These are phyloP conservation scores for Colletes collaris DNA, from an alignment of 2,888 invertebrate genomes.

Conservation along the genomic window DNA sequence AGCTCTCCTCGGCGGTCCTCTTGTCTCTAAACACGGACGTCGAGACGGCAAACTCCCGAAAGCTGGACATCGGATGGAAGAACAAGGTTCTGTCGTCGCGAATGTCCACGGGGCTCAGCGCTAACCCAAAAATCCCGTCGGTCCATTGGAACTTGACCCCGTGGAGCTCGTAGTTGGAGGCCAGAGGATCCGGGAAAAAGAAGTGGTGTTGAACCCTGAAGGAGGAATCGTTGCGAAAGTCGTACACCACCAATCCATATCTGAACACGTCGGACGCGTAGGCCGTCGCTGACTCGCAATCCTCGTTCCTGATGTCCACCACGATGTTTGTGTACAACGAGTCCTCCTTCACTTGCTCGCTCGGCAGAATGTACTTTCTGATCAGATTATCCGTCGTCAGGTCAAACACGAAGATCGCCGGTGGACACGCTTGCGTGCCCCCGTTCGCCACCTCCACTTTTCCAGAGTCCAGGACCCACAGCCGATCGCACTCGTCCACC, in stretches of 20 bases:
- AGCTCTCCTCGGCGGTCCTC: constrained; percentile 76
- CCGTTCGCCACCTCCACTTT: constrained; percentile 87
- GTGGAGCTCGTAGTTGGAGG: constrained; percentile 88
- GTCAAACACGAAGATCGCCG: constrained; percentile 89
- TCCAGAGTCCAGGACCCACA: constrained; percentile 93
- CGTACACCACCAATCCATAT: constrained; percentile 87
- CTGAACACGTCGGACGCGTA: constrained; percentile 90
- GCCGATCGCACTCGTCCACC: constrained; percentile 89
- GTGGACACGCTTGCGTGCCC: constrained; percentile 89
- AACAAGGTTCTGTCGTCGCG: constrained; percentile 87
- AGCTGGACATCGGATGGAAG: constrained; percentile 93
- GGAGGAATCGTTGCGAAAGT: constrained; percentile 85
- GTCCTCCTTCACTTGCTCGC: constrained; percentile 87
- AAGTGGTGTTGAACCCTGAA: constrained; percentile 89
- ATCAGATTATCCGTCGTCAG: constrained; percentile 87
- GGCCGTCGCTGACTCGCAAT: constrained; percentile 87
- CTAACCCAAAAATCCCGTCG: constrained; percentile 91
- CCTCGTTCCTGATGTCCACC: constrained; percentile 85
- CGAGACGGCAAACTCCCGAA: constrained; percentile 90
- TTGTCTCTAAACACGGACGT: constrained; percentile 88
- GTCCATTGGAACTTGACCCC: constrained; percentile 92
- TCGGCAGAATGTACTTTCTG: constrained; percentile 87
- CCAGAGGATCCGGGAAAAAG: constrained; percentile 89
- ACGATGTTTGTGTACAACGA: constrained; percentile 88
- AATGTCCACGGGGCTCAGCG: constrained; percentile 86